These are phyloP conservation scores for Lordiphosa clarofinis DNA, from an alignment of 1,140 invertebrate species.

Conservation along the genomic window DNA sequence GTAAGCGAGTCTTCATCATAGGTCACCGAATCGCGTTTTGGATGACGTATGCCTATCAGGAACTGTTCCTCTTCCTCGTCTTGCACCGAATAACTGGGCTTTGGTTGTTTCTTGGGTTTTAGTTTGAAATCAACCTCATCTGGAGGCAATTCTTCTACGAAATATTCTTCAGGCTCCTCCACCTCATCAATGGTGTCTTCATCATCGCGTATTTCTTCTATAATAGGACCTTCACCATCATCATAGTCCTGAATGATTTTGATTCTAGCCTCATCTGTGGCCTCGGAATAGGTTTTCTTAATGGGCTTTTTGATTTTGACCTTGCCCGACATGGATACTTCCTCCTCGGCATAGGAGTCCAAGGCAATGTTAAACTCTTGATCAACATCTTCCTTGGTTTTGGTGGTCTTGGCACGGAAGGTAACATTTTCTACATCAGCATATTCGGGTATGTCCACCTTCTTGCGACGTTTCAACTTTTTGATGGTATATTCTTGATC, in stretches of 20 bases:
- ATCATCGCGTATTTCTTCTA: conserved; percentile 86
- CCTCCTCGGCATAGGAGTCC: conserved; percentile 91
- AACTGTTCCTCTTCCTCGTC: conserved; percentile 83
- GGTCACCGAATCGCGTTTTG: conserved; percentile 78
- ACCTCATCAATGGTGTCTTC: conserved; percentile 84
- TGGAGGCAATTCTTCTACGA: conserved; percentile 79
- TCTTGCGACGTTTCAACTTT: conserved; percentile 84
- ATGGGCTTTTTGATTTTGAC: conserved; percentile 86
- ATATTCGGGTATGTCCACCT: conserved; percentile 84
- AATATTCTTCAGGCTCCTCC: conserved; percentile 82
- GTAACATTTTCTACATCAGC: conserved; percentile 87
- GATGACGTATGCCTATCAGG: conserved; percentile 81
- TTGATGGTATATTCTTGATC: conserved; percentile 87
- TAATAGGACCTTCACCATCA: conserved; percentile 83
- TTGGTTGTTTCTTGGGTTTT: conserved; percentile 79
- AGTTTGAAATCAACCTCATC: conserved; percentile 82
- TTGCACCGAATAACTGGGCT: conserved; percentile 70
- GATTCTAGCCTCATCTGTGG: conserved; percentile 86
- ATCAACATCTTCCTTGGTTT: conserved; percentile 90
- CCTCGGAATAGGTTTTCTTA: conserved; percentile 87
- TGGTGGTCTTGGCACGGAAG: conserved; percentile 85
- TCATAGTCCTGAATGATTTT: conserved; percentile 86
- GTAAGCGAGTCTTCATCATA: conserved; percentile 79
- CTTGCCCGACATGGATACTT: conserved; percentile 91
- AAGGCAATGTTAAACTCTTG: conserved; percentile 92